Conservation (phyloP, 2,797 vertebrate genomes). For the Betta splendens region DNA sequence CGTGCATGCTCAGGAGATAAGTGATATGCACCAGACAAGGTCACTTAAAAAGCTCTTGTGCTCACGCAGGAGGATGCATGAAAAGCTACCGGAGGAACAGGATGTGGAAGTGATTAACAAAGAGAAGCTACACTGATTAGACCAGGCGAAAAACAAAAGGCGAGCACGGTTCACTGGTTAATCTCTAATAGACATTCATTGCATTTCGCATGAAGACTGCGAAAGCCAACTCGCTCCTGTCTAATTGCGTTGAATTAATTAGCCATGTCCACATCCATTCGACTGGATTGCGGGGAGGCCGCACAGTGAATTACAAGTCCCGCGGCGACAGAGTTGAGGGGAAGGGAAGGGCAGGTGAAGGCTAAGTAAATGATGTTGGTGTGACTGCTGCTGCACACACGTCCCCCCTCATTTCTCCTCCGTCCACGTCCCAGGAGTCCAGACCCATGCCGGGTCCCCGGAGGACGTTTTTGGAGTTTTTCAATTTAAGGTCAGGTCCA, state of each 20-base stretch:
- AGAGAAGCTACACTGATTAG: conserved; percentile 53
- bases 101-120: conserved; percentile 54
- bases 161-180: conserved; percentile 51
- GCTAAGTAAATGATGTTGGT: conserved; percentile 19
- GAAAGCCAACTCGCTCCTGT: conserved; percentile 41
- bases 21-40: conserved; percentile 46
- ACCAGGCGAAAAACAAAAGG: conserved; percentile 53
- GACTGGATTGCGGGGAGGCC: conserved; percentile 19
- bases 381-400: conserved; percentile 4
- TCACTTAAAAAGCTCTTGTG: conserved; percentile 20
- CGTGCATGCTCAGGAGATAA: conserved; percentile 47
- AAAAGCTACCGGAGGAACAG: conserved; percentile 26
- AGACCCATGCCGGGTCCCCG: conserved; percentile 30
- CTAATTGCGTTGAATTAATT: conserved; percentile 65
- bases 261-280: conserved; percentile 42
- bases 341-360: conserved; percentile 41
- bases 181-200: conserved; percentile 45
- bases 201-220: conserved; percentile 33
- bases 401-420: conserved; percentile 16
- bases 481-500: conserved; percentile 59
- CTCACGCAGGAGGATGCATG: conserved; percentile 18
- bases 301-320: conserved; percentile 38
- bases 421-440: conserved; percentile 21
- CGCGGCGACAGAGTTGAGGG: conserved; percentile 12
- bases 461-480: conserved; percentile 27